Conservation (phyloP, 2,888 invertebrate species). For the Oligia strigilis region DNA sequence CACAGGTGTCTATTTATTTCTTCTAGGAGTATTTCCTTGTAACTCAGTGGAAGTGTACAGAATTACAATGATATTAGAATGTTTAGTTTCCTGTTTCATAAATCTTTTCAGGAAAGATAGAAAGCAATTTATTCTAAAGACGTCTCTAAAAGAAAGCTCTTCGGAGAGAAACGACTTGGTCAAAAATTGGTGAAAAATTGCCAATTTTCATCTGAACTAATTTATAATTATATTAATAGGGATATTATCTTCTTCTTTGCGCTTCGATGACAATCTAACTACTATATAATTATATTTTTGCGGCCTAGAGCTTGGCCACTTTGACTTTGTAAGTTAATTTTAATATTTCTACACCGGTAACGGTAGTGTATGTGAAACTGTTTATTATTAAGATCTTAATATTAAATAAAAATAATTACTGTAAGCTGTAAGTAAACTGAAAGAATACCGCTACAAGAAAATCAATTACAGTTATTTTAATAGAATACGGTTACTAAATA, state of each 20-base stretch:
- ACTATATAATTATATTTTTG: too few relatives aligned
- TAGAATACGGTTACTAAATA: conserved; percentile 68
- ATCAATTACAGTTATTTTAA: conserved; percentile 61
- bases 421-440: background rate
- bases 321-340: too few relatives aligned
- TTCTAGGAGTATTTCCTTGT: background rate
- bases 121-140: conserved; percentile 7
- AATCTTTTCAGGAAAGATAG: conserved; percentile 31
- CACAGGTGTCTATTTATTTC: background rate
- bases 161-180: background rate
- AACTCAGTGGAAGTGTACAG: background rate
- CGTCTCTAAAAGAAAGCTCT: conserved; percentile 2
- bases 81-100: conserved; percentile 11
- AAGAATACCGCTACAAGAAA: conserved; percentile 25
- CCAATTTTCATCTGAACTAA: too few relatives aligned
- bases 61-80: conserved; percentile 8
- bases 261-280: too few relatives aligned
- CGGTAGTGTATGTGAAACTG: too few relatives aligned
- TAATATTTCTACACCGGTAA: too few relatives aligned
- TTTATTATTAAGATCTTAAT: too few relatives aligned
- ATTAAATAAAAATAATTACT: background rate
- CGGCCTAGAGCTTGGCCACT: too few relatives aligned
- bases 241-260: too few relatives aligned
- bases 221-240: too few relatives aligned
- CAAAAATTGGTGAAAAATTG: background rate